A percentile compares a stretch with the other conserved stretches of the same genome.
Conservation (phyloP, 2,113 vertebrate genomes). For the Nycticorax nycticorax region DNA sequence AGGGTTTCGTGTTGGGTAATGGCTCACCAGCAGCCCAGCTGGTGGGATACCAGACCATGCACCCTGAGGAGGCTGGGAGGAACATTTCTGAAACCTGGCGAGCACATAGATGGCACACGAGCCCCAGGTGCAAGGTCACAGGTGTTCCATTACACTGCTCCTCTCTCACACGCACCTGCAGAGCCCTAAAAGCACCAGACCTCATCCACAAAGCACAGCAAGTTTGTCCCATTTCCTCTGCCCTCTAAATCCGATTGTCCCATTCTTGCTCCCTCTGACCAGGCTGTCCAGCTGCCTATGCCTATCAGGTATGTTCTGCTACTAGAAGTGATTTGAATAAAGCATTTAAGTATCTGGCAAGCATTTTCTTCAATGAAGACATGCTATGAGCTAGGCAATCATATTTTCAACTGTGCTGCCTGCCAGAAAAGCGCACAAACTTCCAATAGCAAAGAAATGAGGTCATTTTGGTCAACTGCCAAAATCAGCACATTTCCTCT, state of each 20-base stretch:
- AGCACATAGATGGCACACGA: not conserved
- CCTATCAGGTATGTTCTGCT: not conserved
- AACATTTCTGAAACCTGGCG: not conserved
- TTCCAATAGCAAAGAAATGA: constrained; percentile 72
- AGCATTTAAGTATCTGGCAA: constrained; percentile 22
- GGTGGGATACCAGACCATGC: not conserved
- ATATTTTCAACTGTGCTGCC: constrained; percentile 25
- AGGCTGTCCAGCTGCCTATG: not conserved
- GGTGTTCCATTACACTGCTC: not conserved
- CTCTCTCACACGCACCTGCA: not conserved
- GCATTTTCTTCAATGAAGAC: constrained; percentile 61
- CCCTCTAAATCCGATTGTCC: not conserved
- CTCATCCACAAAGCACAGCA: not conserved
- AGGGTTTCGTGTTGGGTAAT: accelerated
- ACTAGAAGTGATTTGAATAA: not conserved
- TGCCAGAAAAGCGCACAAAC: constrained; percentile 62
- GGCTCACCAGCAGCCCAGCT: not conserved
- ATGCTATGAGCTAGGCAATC: constrained; percentile 46
- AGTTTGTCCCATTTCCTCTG: not conserved
- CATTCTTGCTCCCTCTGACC: not conserved
- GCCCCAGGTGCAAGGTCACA: not conserved
- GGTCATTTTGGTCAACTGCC: constrained; percentile 63
- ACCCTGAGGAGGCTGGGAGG: not conserved
- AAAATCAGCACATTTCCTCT: constrained; percentile 67
- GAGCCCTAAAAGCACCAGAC: not conserved